Conservation (phyloP, 2,113 vertebrate genomes). For the Eurystomus gularis region DNA sequence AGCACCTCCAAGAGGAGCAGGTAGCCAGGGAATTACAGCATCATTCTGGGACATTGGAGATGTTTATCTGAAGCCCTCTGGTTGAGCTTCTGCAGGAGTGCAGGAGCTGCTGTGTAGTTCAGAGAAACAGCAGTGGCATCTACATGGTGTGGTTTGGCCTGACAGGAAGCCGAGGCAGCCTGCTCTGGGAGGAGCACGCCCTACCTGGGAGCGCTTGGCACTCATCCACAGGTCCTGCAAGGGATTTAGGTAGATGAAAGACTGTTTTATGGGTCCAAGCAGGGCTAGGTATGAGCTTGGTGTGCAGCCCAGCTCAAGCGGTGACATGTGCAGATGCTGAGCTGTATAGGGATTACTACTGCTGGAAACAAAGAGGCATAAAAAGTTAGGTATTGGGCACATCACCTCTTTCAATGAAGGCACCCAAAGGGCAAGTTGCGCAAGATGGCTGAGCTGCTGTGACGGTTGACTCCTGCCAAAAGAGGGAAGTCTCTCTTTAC, state of each 20-base stretch:
- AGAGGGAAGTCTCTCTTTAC: neutral
- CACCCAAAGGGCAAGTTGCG: neutral
- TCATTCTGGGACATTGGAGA: neutral
- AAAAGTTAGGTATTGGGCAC: neutral
- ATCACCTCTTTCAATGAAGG: rapidly evolving
- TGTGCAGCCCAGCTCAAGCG: neutral
- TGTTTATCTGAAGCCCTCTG: neutral
- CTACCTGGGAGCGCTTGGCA: neutral
- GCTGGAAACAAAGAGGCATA: neutral
- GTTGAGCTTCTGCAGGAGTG: neutral
- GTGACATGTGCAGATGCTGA: neutral
- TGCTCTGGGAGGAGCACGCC: neutral
- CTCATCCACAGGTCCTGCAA: neutral
- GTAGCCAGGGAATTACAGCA: neutral
- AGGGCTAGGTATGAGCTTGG: neutral
- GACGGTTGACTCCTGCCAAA: neutral
- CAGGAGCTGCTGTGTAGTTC: neutral
- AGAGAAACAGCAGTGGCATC: neutral
- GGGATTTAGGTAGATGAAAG: neutral
- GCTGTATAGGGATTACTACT: neutral
- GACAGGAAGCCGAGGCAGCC: neutral
- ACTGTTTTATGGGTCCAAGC: neutral
- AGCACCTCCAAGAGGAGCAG: neutral
- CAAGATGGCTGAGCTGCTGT: neutral
- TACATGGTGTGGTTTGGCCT: neutral